Evolutionary conservation across 2,888 invertebrate species (phyloP), one percentile per base, ranked within the genome.

Genomic region (Abrostola triplasia): DNA sequence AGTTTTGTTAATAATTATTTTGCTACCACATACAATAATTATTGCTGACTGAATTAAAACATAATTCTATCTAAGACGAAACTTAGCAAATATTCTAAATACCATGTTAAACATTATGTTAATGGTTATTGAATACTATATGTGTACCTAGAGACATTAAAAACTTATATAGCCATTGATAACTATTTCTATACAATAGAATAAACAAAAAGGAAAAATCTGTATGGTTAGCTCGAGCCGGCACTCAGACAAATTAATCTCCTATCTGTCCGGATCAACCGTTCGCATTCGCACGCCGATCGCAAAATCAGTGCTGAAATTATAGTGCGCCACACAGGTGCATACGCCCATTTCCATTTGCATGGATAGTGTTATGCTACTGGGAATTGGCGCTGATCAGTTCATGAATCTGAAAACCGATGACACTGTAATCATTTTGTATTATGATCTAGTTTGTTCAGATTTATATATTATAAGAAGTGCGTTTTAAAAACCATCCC

Each of bases 241-340:
- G 84, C 87, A 88, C 88, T 89, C 85, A 83, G 82, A 84, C 84
- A 88, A 86, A 88, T 87, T 88, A 88, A 86, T 84, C 82, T 84
- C 80, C 81, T 87, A 84, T 88, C 84, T 77, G 76, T 70, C 61
- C 59, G 76, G 83, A 89, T 88, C 85, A 81, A 85, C 69, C 78
- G 65, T 70, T 75, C 73, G 79, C 77, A 81, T 84, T 86, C 83
- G 82, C 77, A 79, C 77, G 67, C 71, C 70, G 75, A 82, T 81
- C 70, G 83, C 73, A 73, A 84, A 88, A 84, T 86, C 84, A 81
- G 82, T 79, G 83, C 80, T 78, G 71, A 77, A 82, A 82, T 81
- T 82, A 80, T 81, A 78, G 83, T 74, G 66, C 53, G 61, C 59
- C 64, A 58, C 63, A 76, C 79, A 80, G 73, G 78, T 80, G 77